phyloP scores from a whole-genome alignment of 2,797 vertebrate genomes.

The Corythornis leucogaster region DNA sequence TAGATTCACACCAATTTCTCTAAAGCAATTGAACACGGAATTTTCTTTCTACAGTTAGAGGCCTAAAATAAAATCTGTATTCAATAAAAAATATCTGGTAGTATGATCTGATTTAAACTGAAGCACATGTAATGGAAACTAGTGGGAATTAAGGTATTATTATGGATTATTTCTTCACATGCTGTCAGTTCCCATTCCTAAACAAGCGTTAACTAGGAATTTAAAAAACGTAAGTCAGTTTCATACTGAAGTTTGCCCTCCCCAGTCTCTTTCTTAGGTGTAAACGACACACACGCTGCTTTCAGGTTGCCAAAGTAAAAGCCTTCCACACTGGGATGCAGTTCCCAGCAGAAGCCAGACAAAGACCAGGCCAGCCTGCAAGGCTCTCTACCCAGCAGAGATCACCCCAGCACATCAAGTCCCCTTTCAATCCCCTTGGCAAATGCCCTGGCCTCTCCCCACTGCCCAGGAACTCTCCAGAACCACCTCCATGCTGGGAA shows the following conservation, averaged over 20 bases:
- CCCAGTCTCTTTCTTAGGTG: not conserved
- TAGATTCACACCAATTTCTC: not conserved
- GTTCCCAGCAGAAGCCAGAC: not conserved
- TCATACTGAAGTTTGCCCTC: not conserved
- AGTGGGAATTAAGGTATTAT: not conserved
- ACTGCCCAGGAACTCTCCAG: not conserved
- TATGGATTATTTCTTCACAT: not conserved
- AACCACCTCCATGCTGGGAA: not conserved
- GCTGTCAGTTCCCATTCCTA: not conserved
- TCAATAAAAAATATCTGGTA: not conserved
- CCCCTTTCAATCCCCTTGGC: not conserved
- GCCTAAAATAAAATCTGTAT: not conserved
- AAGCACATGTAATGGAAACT: not conserved
- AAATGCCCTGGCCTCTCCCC: too few species aligned
- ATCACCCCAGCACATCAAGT: accelerated
- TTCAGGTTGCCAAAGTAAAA: not conserved
- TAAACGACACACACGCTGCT: not conserved
- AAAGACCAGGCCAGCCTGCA: not conserved
- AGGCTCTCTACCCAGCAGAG: not conserved
- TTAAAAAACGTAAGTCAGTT: not conserved
- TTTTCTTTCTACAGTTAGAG: not conserved
- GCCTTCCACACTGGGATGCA: accelerated
- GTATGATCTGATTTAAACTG: not conserved
- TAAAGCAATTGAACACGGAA: not conserved
- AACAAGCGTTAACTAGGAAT: not conserved